phyloP scores from a whole-genome alignment of 2,888 invertebrate genomes.

The Caenorhabditis wallacei region DNA sequence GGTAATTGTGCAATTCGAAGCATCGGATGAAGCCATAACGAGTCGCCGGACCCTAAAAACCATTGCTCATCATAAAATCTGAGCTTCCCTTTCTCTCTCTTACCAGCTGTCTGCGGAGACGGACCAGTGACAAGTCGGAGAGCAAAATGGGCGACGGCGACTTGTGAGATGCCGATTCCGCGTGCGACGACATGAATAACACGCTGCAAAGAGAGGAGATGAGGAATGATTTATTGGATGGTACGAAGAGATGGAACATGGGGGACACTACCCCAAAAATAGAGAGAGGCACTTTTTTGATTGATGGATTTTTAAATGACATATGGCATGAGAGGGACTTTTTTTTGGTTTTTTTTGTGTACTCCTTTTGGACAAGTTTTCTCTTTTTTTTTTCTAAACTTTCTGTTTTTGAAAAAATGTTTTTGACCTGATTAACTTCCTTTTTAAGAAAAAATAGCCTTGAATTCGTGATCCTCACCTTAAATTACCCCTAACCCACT shows the following conservation, averaged over 20 bases:
- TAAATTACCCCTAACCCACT: too few relatives aligned
- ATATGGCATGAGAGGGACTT: too few relatives aligned
- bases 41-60: slow-evolving; percentile 70
- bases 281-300: neutral
- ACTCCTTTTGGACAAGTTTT: neutral
- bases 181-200: slow-evolving; percentile 79
- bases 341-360: too few relatives aligned
- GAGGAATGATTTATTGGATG: slow-evolving; percentile 10
- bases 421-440: too few relatives aligned
- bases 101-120: slow-evolving; percentile 69
- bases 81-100: neutral
- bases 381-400: too few relatives aligned
- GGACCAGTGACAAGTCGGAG: slow-evolving; percentile 76
- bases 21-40: slow-evolving; percentile 79
- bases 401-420: too few relatives aligned
- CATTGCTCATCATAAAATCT: neutral
- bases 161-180: slow-evolving; percentile 77
- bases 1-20: slow-evolving; percentile 67
- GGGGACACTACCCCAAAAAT: neutral
- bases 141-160: slow-evolving; percentile 79
- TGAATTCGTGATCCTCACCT: too few relatives aligned
- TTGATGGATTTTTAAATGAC: too few relatives aligned
- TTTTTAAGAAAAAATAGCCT: too few relatives aligned
- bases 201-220: slow-evolving; percentile 69
- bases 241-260: too few relatives aligned